A percentile compares a stretch with the other conserved stretches of the same genome.
These are phyloP conservation scores for Hystrix brachyura DNA, from an alignment of 2,113 vertebrate genomes.

Conservation along the genomic window DNA sequence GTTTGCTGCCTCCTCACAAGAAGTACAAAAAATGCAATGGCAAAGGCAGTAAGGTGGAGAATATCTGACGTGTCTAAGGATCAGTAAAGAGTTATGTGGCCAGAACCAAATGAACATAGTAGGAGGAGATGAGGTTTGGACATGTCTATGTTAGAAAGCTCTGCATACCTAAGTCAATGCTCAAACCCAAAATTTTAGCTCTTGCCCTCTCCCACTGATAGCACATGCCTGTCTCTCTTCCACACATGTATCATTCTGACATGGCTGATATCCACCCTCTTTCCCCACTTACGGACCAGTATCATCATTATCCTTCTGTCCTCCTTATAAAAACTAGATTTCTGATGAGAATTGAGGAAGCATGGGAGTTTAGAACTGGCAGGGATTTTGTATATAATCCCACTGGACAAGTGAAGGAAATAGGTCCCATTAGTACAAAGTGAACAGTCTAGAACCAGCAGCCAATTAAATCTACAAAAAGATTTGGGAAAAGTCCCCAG, in stretches of 20 bases:
- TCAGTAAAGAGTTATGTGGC: not conserved
- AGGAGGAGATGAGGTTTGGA: not conserved
- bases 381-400: slow-evolving; percentile 34
- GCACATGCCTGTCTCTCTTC: not conserved
- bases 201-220: not conserved
- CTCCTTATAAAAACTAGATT: not conserved
- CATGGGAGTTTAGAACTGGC: not conserved
- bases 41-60: not conserved
- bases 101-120: not conserved
- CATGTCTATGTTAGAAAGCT: not conserved
- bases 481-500: not conserved
- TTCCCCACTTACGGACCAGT: not conserved
- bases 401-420: slow-evolving; percentile 23
- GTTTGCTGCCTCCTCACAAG: not conserved
- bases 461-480: not conserved
- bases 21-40: not conserved
- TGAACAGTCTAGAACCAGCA: slow-evolving; percentile 10
- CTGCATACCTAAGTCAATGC: not conserved
- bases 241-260: not conserved
- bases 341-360: slow-evolving; percentile 7
- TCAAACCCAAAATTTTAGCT: not conserved
- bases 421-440: not conserved
- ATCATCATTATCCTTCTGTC: not conserved
- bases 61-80: not conserved
- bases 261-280: not conserved